Conservation (phyloP, 2,888 invertebrate species). For the Trichopria drosophilae region DNA sequence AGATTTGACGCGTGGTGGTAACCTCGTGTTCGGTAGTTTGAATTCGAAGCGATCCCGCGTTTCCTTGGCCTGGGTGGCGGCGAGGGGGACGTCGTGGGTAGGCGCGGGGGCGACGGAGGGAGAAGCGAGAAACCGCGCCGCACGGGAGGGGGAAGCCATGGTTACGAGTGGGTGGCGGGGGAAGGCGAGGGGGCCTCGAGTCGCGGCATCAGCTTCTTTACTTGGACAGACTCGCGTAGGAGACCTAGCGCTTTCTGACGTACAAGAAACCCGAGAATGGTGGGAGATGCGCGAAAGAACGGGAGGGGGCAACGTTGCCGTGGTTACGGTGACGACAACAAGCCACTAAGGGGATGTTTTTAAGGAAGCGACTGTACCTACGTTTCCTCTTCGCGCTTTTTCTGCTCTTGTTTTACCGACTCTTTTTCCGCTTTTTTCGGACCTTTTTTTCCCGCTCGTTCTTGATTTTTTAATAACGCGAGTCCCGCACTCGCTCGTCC, state of each 20-base stretch:
- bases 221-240: conserved; percentile 6
- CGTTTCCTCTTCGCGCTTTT: too few species aligned
- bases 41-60: conserved; percentile 59
- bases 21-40: conserved; percentile 58
- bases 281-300: conserved; percentile 14
- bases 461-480: too few species aligned
- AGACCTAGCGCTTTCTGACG: too few species aligned
- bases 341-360: conserved; percentile 50
- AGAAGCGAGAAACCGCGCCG: conserved; percentile 9
- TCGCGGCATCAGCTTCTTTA: conserved; percentile 8
- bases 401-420: too few species aligned
- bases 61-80: conserved; percentile 52
- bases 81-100: conserved; percentile 30
- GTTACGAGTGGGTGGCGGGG: conserved; percentile 28
- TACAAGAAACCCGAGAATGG: conserved; percentile 1
- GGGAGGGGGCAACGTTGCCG: conserved; percentile 51
- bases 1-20: conserved; percentile 59
- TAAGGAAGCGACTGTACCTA: conserved; percentile 35
- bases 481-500: too few species aligned
- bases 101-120: conserved; percentile 18
- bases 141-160: conserved; percentile 13
- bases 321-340: conserved; percentile 57
- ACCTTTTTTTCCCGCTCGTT: too few species aligned
- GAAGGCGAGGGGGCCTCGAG: conserved; percentile 3
- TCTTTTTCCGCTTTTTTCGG: too few species aligned